Conservation (phyloP, 2,113 vertebrate species). For the Podilymbus podiceps region DNA sequence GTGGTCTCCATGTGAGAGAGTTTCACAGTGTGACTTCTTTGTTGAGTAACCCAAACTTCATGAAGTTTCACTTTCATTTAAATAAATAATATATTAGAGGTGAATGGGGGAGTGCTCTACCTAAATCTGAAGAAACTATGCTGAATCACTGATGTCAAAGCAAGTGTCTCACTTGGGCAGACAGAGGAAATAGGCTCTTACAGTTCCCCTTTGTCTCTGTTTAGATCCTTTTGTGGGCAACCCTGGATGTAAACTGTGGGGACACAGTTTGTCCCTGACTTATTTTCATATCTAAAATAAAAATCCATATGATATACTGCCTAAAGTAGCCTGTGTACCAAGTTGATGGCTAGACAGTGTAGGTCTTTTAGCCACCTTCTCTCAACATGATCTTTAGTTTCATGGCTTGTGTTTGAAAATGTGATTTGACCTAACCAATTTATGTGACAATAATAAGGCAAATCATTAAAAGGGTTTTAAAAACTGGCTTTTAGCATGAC, state of each 20-base stretch:
- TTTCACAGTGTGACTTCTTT: not conserved
- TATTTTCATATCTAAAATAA: not conserved
- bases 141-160: not conserved
- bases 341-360: not conserved
- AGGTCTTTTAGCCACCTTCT: not conserved
- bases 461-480: not conserved
- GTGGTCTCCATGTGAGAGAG: not conserved
- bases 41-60: not conserved
- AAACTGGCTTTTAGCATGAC: not conserved
- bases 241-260: not conserved
- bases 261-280: not conserved
- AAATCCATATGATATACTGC: not conserved
- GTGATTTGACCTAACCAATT: not conserved
- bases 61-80: not conserved
- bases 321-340: not conserved
- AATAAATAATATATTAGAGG: not conserved
- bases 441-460: not conserved
- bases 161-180: not conserved
- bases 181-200: not conserved
- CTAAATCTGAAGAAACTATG: not conserved
- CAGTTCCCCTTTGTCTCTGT: not conserved
- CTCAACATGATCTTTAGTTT: not conserved
- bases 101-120: not conserved
- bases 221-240: not conserved
- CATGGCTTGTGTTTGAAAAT: not conserved